Conservation (phyloP, 2,888 invertebrate species). For the Ophion slaviceki region DNA sequence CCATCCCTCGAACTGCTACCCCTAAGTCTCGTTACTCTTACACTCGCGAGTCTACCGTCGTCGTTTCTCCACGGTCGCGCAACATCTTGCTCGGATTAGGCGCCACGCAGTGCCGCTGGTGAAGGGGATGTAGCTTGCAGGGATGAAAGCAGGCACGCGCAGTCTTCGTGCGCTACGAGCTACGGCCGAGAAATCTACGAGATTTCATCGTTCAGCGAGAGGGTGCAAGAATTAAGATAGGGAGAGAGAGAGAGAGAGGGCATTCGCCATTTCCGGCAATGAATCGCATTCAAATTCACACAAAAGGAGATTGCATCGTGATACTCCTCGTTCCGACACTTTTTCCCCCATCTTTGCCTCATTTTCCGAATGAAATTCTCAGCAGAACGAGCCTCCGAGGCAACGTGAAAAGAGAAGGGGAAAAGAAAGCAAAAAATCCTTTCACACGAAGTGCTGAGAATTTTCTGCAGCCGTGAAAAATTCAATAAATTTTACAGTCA, state of each 20-base stretch:
- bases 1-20: constrained; percentile 70
- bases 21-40: constrained; percentile 62
- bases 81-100: constrained; percentile 81
- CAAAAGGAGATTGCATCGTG: constrained; percentile 39
- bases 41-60: constrained; percentile 47
- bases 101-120: constrained; percentile 64
- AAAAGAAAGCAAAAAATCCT: too few relatives aligned
- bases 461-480: not conserved
- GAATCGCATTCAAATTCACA: constrained; percentile 74
- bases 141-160: constrained; percentile 32
- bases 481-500: not conserved
- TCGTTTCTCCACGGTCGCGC: constrained; percentile 63
- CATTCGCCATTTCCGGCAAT: constrained; percentile 60
- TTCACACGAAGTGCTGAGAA: too few relatives aligned
- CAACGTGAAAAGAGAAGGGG: constrained; percentile 7
- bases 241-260: constrained; percentile 38
- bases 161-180: constrained; percentile 42
- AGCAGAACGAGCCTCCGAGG: constrained; percentile 23
- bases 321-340: constrained; percentile 13
- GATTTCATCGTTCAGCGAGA: constrained; percentile 56
- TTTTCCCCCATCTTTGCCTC: constrained; percentile 4
- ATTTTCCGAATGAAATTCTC: not conserved
- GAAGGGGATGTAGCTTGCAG: constrained; percentile 29
- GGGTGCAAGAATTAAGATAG: constrained; percentile 12
- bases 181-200: constrained; percentile 5